Evolutionary conservation across 2,888 invertebrate species (phyloP).

Genomic region (Phrixothrix hirtus): DNA sequence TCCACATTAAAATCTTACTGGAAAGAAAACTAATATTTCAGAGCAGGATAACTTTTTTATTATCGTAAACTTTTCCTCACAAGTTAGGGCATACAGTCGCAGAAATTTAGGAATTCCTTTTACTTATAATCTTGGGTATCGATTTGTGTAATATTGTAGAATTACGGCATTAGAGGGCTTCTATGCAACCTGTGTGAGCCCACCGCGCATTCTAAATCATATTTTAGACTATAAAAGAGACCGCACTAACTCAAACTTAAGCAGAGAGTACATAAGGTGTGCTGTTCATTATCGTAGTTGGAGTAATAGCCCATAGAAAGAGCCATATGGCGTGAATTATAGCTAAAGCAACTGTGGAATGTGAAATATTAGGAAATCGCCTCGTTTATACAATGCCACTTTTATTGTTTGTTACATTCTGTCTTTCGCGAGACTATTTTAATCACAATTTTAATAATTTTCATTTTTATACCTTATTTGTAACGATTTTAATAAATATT

Average conservation of each 20-base stretch:
- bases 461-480: too few species aligned
- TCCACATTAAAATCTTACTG: conserved; percentile 42
- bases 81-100: conserved; percentile 23
- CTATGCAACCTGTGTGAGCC: conserved; percentile 15
- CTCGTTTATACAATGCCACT: conserved; percentile 26
- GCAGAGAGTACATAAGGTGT: conserved; percentile 40
- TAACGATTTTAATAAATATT: too few species aligned
- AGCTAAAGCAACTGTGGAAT: conserved; percentile 37
- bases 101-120: conserved; percentile 14
- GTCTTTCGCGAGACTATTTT: too few species aligned
- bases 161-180: conserved; percentile 23
- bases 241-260: conserved; percentile 40
- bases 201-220: conserved; percentile 20
- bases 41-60: conserved; percentile 38
- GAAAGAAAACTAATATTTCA: conserved; percentile 44
- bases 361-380: conserved; percentile 30
- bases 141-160: conserved; percentile 20
- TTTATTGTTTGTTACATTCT: too few species aligned
- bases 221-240: conserved; percentile 37
- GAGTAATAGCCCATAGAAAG: conserved; percentile 39
- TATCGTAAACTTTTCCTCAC: conserved; percentile 32
- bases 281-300: conserved; percentile 42
- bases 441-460: too few species aligned
- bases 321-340: conserved; percentile 40
- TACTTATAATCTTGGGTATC: conserved; percentile 16